Evolutionary conservation across 2,888 invertebrate genomes (phyloP).

Genomic region (Oscheius sp.): DNA sequence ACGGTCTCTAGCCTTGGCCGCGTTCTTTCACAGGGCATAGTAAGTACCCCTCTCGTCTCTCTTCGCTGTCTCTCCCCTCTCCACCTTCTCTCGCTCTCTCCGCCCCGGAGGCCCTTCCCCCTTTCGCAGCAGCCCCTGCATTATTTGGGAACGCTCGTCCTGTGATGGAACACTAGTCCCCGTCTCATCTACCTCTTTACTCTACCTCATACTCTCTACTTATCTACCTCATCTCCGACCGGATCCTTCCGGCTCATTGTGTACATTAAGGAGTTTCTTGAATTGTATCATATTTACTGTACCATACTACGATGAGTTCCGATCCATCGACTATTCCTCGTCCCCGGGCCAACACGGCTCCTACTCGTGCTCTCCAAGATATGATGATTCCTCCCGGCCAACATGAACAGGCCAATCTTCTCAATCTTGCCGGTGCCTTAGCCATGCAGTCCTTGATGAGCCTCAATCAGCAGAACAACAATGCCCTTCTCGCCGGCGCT

Average conservation of each 20-base stretch:
- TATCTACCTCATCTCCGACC: not conserved
- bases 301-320: conserved; percentile 7
- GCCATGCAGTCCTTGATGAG: conserved; percentile 25
- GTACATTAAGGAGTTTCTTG: conserved; percentile 22
- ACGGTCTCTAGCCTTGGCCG: conserved; percentile 13
- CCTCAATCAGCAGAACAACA: conserved; percentile 27
- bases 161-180: conserved; percentile 23
- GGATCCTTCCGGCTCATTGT: not conserved
- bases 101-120: conserved; percentile 4
- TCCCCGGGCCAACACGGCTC: not conserved
- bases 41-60: conserved; percentile 22
- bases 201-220: conserved; percentile 23
- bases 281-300: conserved; percentile 23
- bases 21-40: conserved; percentile 34
- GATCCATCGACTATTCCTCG: not conserved
- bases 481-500: conserved; percentile 14
- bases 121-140: not conserved
- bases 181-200: conserved; percentile 28
- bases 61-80: conserved; percentile 11
- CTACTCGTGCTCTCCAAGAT: conserved; percentile 2
- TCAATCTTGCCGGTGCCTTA: conserved; percentile 18
- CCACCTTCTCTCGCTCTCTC: conserved; percentile 8
- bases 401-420: conserved; percentile 13
- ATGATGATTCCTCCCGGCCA: not conserved
- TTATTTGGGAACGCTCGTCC: conserved; percentile 33